phyloP scores from a whole-genome alignment of 2,113 vertebrate species.

The Pituophis catenifer region DNA sequence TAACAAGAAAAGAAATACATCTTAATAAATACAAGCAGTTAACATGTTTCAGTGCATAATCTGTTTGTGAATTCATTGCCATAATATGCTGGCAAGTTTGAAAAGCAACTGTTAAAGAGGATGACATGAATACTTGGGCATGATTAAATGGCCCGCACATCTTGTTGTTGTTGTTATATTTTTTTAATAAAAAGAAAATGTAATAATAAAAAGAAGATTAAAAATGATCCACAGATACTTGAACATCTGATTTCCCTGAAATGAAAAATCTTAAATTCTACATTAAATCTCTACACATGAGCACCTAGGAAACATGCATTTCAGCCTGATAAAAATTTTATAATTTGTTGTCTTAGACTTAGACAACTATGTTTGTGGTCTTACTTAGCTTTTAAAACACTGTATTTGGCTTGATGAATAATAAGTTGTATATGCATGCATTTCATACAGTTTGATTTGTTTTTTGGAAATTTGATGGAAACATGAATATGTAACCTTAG shows the following conservation, averaged over 20 bases:
- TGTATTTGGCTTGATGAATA: neutral
- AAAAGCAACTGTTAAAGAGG: neutral
- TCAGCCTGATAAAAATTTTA: neutral
- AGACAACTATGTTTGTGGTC: neutral
- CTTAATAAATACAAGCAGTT: neutral
- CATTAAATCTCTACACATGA: neutral
- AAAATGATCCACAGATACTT: neutral
- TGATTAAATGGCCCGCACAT: neutral
- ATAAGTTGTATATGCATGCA: neutral
- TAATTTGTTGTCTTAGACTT: neutral
- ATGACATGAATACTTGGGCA: neutral
- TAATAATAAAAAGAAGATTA: neutral
- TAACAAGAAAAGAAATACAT: neutral
- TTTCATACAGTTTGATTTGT: neutral
- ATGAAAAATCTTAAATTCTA: neutral
- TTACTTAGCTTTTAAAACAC: neutral
- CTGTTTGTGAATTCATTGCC: neutral
- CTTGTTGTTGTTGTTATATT: neutral
- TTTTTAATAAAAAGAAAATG: neutral
- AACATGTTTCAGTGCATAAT: neutral
- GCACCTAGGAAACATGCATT: neutral
- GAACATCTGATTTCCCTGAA: neutral
- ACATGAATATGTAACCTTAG: neutral
- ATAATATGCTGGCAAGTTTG: neutral
- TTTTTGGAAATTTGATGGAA: neutral